Base-by-base conservation (phyloP, 1,140 invertebrate genomes). In the Drosophila ercepeae region DNA sequence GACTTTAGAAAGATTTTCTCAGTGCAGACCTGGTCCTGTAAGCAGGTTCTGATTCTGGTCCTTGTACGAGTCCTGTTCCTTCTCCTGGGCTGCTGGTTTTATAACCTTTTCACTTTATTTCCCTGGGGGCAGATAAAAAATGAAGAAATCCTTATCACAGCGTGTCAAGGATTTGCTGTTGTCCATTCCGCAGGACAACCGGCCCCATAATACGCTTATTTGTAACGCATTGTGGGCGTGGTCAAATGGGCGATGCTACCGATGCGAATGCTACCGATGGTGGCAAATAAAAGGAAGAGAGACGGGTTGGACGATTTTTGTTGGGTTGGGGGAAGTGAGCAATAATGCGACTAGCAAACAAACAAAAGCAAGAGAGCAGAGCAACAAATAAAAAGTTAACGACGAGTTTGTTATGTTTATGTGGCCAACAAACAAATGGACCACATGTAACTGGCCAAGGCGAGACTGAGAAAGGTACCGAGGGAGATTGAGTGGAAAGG, bases 51-150 rank as follows among this genome's bases (percentile, higher is more conserved):
- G 51, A 46, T 68, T 18, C 46, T 74, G 45, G 25, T 46, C 53
- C 48, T 52, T 44, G 36, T 45, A 25, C 39, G 39, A 44, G 46
- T 53, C 27, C 45, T 51, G 50, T 68, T 57, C 45, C 58, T 54
- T 45, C 44, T 58, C 48, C 51, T 50, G 70, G 61, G 25, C 52
- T 77, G 82, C 79, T 84, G 84, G 84, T 89, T 89, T 89, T 89
- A 89, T 89, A 89, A 89, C 86, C 86, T 89, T 89, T 89, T 89
- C 86, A 89, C 77, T 89, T 89, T 89, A 89, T 89, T 89, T 89
- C 86, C 86, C 86, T 76, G 81, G 86, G 86, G 86, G 64, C 59
- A 89, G 86, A 89, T 89, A 89, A 89, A 89, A 89, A 89, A 89
- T 89, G 86, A 89, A 89, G 86, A 89, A 89, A 89, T 89, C 86